Conservation (phyloP, 1,140 invertebrate genomes). For the Pentalonia nigronervosa region DNA sequence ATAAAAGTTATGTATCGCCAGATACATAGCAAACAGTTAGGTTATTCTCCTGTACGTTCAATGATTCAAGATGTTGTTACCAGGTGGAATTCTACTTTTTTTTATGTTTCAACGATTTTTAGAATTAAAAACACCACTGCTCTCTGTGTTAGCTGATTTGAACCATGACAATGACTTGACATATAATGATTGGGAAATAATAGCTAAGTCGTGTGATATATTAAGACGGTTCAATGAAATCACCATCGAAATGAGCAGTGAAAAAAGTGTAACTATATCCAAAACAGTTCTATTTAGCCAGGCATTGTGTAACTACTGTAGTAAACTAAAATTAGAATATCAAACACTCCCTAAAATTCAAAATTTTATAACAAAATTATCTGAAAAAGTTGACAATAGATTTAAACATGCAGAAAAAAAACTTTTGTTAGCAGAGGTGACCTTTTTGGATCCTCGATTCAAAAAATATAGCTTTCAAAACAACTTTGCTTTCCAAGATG, state of each 20-base stretch:
- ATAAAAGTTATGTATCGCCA: too few relatives aligned
- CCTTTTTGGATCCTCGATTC: slow-evolving; percentile 62
- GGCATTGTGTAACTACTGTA: slow-evolving; percentile 32
- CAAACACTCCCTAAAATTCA: not conserved
- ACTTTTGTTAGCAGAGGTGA: slow-evolving; percentile 59
- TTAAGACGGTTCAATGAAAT: slow-evolving; percentile 46
- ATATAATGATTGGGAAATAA: slow-evolving; percentile 32
- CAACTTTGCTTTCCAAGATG: not conserved
- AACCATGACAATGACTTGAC: not conserved
- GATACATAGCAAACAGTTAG: too few relatives aligned
- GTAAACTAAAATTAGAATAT: slow-evolving; percentile 1
- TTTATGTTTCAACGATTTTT: slow-evolving; percentile 26
- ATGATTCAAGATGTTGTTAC: not conserved
- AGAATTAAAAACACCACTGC: too few relatives aligned
- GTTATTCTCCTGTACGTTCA: not conserved
- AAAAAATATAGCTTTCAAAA: slow-evolving; percentile 62
- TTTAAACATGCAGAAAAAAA: slow-evolving; percentile 42
- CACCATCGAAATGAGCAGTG: slow-evolving; percentile 46
- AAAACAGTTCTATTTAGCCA: slow-evolving; percentile 48
- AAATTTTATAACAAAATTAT: slow-evolving; percentile 8
- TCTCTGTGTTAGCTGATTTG: slow-evolving; percentile 23
- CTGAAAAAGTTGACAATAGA: slow-evolving; percentile 17
- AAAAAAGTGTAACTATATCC: slow-evolving; percentile 52
- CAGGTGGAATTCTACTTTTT: slow-evolving; percentile 12
- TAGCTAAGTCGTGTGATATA: slow-evolving; percentile 33